These are phyloP conservation scores for Cremastinae sp. DNA, from an alignment of 2,888 invertebrate genomes.

Conservation along the genomic window DNA sequence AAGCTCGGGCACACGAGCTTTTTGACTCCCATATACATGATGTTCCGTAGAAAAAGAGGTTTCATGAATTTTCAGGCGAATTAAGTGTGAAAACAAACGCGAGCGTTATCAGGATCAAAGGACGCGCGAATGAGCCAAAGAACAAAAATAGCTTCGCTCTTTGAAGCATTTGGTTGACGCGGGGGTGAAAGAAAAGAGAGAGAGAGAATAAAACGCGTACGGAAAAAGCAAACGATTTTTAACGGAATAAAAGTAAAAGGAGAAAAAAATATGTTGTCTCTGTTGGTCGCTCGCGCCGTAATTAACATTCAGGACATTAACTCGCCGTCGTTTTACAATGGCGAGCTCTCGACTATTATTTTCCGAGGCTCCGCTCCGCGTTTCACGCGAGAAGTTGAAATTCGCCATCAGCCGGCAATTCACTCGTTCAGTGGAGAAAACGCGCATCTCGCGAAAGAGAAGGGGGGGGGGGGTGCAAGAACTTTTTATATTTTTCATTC, in stretches of 20 bases:
- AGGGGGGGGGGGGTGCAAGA: conserved; percentile 10
- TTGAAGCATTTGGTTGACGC: too few species aligned
- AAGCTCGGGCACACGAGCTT: too few species aligned
- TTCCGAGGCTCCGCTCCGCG: conserved; percentile 52
- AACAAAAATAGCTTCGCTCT: not conserved
- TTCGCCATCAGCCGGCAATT: conserved; percentile 13
- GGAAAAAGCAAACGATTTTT: not conserved
- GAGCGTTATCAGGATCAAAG: not conserved
- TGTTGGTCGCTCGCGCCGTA: conserved; percentile 67
- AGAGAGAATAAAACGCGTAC: not conserved
- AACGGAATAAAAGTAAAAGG: conserved; percentile 15
- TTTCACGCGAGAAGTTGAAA: conserved; percentile 24
- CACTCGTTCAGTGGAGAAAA: conserved; percentile 3
- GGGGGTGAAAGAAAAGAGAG: not conserved
- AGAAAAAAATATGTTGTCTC: conserved; percentile 45
- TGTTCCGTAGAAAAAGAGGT: not conserved
- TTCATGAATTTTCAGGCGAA: too few species aligned
- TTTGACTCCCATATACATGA: too few species aligned
- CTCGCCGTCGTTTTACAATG: conserved; percentile 55
- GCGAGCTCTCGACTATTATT: conserved; percentile 55
- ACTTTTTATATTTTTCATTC: conserved; percentile 50
- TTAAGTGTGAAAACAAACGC: not conserved
- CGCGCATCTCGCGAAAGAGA: conserved; percentile 10
- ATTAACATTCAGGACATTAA: conserved; percentile 75
- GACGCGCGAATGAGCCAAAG: not conserved